Conservation (phyloP, 2,113 vertebrate species). For the Rattus rattus region DNA sequence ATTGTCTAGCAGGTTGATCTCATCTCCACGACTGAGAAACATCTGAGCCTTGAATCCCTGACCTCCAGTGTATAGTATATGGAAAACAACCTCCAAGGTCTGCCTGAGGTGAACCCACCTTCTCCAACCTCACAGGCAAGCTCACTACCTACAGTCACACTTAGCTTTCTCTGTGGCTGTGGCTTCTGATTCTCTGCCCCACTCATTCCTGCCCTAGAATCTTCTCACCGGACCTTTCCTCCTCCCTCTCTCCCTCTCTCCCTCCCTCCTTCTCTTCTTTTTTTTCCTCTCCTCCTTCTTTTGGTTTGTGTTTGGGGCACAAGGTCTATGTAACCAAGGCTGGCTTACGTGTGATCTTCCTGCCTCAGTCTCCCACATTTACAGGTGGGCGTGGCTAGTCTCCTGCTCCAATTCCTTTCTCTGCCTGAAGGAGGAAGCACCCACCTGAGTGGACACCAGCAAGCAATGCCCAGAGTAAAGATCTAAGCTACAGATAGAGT, state of each 20-base stretch:
- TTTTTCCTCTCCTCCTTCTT: background rate
- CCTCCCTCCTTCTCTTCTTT: no score
- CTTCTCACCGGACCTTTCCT: background rate
- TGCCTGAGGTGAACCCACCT: background rate
- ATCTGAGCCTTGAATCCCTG: background rate
- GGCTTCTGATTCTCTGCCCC: background rate
- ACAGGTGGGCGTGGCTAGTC: background rate
- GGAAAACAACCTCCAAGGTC: no score
- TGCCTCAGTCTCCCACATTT: background rate
- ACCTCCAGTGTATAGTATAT: no score
- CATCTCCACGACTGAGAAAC: background rate
- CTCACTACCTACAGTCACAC: background rate
- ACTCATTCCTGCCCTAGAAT: background rate
- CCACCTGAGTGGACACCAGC: background rate
- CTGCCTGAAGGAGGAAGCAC: background rate
- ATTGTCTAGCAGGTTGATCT: no score
- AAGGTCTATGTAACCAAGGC: background rate
- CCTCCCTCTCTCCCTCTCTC: no score
- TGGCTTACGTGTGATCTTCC: background rate
- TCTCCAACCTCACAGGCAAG: background rate
- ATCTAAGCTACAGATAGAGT: background rate
- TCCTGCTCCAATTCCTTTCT: conserved; percentile 36
- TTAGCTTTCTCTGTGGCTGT: background rate
- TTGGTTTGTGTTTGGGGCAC: background rate
- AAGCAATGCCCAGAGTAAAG: background rate